These are phyloP conservation scores for Tipula helvola DNA, from an alignment of 2,888 invertebrate genomes.

Conservation along the genomic window DNA sequence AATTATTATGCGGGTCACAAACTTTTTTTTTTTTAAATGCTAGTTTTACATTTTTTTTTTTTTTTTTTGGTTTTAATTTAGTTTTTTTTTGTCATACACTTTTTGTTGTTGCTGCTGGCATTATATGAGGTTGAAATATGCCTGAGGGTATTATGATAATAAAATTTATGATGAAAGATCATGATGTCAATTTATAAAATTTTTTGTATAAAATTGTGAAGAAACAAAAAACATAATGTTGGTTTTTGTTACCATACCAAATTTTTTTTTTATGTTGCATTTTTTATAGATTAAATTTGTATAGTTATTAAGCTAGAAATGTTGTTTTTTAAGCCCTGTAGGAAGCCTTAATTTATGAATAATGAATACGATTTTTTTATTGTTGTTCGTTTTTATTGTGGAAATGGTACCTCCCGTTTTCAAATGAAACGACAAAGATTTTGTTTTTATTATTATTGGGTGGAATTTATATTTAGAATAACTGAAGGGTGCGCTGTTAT, in stretches of 20 bases:
- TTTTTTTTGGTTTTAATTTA: neutral
- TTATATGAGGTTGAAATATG: neutral
- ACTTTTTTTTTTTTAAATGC: neutral
- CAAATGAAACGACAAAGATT: neutral
- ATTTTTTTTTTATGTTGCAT: neutral
- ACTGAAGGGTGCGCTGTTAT: neutral
- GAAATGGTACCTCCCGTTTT: neutral
- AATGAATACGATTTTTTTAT: neutral
- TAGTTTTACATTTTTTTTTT: neutral
- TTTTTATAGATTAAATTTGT: neutral
- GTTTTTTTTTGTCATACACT: neutral
- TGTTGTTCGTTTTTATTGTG: neutral
- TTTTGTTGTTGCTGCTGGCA: neutral
- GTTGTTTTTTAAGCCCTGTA: neutral
- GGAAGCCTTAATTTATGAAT: neutral
- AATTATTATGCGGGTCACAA: slow-evolving; percentile 4
- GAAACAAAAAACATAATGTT: neutral
- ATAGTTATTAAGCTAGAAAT: neutral
- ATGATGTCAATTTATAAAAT: neutral
- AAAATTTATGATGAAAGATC: slow-evolving; percentile 4
- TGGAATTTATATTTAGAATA: neutral
- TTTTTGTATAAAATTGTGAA: neutral
- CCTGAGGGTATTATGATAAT: slow-evolving; percentile 4
- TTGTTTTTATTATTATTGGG: neutral
- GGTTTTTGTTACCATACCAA: neutral